Evolutionary conservation across 2,113 vertebrate genomes (phyloP), one percentile per base, ranked within the genome.

Genomic region (Galeopterus variegatus): DNA sequence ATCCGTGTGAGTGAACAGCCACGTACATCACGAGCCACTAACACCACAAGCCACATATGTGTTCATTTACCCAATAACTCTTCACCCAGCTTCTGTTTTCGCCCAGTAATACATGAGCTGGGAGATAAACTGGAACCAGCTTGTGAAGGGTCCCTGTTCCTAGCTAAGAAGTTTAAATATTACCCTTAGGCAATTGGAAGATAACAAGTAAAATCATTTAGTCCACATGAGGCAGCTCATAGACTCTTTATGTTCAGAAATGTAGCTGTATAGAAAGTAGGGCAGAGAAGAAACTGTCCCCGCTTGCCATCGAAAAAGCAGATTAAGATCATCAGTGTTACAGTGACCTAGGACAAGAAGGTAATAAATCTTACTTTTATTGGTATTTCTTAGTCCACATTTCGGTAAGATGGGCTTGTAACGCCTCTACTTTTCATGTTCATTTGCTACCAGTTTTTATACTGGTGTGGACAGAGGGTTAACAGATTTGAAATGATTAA

Each of bases 221-320:
- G 26, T 64, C 24, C 65, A 80, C 62, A 17, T 67, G 73, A 80
- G 48, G 62, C 69, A 75, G 33, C 58, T 45, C 70, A 50, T 23
- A 69, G 56, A 33, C 26, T 41, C 62, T 83, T 70, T 72, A 28
- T 92, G 64, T 50, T 64, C 54, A 65, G 64, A 84, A 75, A 65
- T 33, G 52, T 14, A 62, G 69, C 58, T 92, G 33, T 36, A 11
- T 45, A 48, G 62, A 52, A 56, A 50, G 33, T 18, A 64, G 58
- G 79, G 75, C 54, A 21, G 69, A 81, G 76, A 45, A 91, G 50
- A 36, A 82, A 80, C 86, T 76, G 80, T 58, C 50, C 48, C 7
- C 60, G 79, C 79, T 96, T 92, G 90, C 86, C 84, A 83, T 60
- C 5, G 3, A 79, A 73, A 83, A 73, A 89, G 50, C 60, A 52